A percentile compares a stretch with the other conserved stretches of the same genome.
Conservation (phyloP, 1,140 invertebrate genomes). For the Apolygus lucorum region DNA sequence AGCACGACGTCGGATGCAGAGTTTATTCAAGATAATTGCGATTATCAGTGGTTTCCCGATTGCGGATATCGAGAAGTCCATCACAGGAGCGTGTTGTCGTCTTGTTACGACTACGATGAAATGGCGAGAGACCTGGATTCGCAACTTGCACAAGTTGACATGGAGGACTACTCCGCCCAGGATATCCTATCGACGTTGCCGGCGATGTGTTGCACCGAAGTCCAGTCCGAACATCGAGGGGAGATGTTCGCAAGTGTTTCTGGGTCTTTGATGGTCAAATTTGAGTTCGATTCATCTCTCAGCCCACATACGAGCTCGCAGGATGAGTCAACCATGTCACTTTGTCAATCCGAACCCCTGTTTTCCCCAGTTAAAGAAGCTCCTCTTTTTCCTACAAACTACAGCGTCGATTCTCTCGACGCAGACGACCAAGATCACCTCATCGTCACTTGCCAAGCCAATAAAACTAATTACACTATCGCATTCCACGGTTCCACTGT, state of each 20-base stretch:
- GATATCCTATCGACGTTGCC: slow-evolving; percentile 77
- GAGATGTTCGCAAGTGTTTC: slow-evolving; percentile 74
- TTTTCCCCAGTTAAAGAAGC: slow-evolving; percentile 86
- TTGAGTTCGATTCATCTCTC: slow-evolving; percentile 65
- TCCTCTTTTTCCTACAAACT: slow-evolving; percentile 57
- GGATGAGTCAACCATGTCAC: slow-evolving; percentile 71
- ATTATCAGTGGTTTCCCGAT: slow-evolving; percentile 61
- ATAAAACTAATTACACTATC: slow-evolving; percentile 91
- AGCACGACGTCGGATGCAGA: slow-evolving; percentile 44
- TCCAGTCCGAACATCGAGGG: slow-evolving; percentile 55
- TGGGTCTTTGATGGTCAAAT: slow-evolving; percentile 68
- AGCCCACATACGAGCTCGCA: slow-evolving; percentile 62
- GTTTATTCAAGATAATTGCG: slow-evolving; percentile 79
- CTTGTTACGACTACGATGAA: slow-evolving; percentile 82
- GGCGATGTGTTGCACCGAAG: slow-evolving; percentile 52
- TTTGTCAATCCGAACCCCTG: slow-evolving; percentile 78
- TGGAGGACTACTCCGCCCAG: slow-evolving; percentile 85
- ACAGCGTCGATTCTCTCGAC: slow-evolving; percentile 83
- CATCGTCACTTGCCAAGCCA: slow-evolving; percentile 72
- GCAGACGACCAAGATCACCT: slow-evolving; percentile 79
- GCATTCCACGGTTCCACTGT: slow-evolving; percentile 82
- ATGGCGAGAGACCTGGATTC: slow-evolving; percentile 79
- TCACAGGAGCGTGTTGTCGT: slow-evolving; percentile 70
- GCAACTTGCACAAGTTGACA: slow-evolving; percentile 86
- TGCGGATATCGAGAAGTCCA: slow-evolving; percentile 59